phyloP scores from a whole-genome alignment of 2,113 vertebrate genomes.

The Castor canadensis region DNA sequence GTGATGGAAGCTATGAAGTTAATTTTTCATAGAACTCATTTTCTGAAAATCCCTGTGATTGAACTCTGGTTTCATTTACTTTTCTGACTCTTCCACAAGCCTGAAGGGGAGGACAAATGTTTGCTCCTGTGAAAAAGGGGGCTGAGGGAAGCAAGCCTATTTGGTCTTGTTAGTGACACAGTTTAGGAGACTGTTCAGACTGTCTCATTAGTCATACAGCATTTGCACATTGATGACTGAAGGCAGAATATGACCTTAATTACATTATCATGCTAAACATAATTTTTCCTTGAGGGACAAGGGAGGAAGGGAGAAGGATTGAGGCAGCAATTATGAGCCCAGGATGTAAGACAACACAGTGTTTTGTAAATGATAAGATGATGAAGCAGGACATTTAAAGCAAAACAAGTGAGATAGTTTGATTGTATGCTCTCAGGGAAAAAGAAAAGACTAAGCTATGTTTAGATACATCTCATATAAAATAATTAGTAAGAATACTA shows the following conservation, averaged over 20 bases:
- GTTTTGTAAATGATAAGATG: not conserved
- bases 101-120: slow-evolving; percentile 48
- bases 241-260: slow-evolving; percentile 81
- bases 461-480: not conserved
- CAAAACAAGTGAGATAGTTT: not conserved
- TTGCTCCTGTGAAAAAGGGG: slow-evolving; percentile 69
- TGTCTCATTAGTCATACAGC: slow-evolving; percentile 76
- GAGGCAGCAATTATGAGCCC: not conserved
- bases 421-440: not conserved
- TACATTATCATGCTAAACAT: slow-evolving; percentile 76
- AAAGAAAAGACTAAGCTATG: not conserved
- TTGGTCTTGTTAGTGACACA: slow-evolving; percentile 52
- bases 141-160: slow-evolving; percentile 51
- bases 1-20: slow-evolving; percentile 4
- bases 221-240: slow-evolving; percentile 75
- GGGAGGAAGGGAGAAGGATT: not conserved
- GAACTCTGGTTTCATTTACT: not conserved
- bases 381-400: not conserved
- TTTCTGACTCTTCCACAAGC: slow-evolving; percentile 59
- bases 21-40: slow-evolving; percentile 69
- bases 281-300: slow-evolving; percentile 29
- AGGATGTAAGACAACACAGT: not conserved
- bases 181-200: slow-evolving; percentile 51
- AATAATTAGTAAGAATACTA: not conserved
- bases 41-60: slow-evolving; percentile 37